These are phyloP conservation scores for Chauna torquata DNA, from an alignment of 2,113 vertebrate genomes.

Conservation along the genomic window DNA sequence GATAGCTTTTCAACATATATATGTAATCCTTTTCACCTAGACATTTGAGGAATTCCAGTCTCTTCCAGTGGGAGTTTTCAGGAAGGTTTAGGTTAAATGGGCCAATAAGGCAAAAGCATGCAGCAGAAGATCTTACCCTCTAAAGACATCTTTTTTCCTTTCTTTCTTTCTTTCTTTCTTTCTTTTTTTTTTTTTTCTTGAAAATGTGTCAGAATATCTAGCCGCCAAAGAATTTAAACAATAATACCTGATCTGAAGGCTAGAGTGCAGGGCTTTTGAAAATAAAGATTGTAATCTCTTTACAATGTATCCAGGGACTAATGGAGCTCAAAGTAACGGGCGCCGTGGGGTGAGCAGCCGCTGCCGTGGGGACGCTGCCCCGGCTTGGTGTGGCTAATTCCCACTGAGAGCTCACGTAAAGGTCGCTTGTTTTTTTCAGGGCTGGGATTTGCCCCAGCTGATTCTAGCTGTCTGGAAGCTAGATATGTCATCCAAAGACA, in stretches of 20 bases:
- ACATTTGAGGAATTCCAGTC: constrained; percentile 65
- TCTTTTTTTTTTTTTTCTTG: not conserved
- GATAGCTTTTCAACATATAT: constrained; percentile 56
- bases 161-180: not conserved
- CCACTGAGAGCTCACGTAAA: not conserved
- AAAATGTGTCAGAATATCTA: constrained; percentile 46
- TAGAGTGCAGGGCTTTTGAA: not conserved
- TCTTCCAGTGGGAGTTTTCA: constrained; percentile 74
- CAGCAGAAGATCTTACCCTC: constrained; percentile 36
- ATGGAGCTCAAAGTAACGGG: not conserved
- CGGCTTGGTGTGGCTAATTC: not conserved
- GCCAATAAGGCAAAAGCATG: constrained; percentile 57
- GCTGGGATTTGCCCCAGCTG: not conserved
- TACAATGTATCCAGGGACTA: not conserved
- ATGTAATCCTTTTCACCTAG: constrained; percentile 62
- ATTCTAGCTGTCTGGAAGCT: not conserved
- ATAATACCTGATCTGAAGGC: constrained; percentile 13
- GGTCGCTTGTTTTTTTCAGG: not conserved
- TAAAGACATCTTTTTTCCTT: constrained; percentile 5
- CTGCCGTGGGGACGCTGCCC: not conserved
- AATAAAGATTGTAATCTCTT: constrained; percentile 4
- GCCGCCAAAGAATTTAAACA: constrained; percentile 62
- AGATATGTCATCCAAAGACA: not conserved
- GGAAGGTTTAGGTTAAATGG: constrained; percentile 71
- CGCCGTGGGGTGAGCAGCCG: not conserved